Base-by-base conservation (phyloP, 2,113 vertebrate genomes). In the Carollia perspicillata region DNA sequence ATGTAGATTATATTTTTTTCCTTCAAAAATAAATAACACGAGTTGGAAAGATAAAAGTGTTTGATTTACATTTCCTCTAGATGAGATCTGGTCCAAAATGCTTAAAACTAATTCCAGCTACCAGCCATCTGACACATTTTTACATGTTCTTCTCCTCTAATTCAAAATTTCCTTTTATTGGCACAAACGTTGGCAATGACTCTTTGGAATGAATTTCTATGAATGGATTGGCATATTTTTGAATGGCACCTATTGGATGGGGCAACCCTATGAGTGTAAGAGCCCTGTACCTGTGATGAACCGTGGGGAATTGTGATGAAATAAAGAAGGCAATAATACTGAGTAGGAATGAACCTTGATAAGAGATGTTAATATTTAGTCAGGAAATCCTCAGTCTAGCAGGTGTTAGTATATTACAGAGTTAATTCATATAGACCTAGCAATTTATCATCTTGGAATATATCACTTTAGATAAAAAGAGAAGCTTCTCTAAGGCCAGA, bases 1-100 rank as follows among this genome's bases (percentile, higher is more conserved):
- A 33, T 35, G 20, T 68, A 95, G 42, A 97, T 95, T 51, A 40
- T 35, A 51, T 78, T 83, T 95, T 80, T 80, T 28, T 40, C 2
- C 13, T 83, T 12, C 49, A 93, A 94, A 96, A 94, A 89, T 94
- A 97, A 96, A 95, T 60, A 97, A 51, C 66, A 92, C n/a, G 95
- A 91, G 95, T 96, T 83, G 60, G 74, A 89, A 53, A 14, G 35
- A 94, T 95, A 88, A 68, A 95, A 90, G 49, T 74, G 40, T 94
- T 94, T 90, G 37, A 9, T 85, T 96, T 95, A 40, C 40, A 71
- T 94, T 94, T 81, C 51, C 23, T n/a, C 17, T 28, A 60, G 12
- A 53, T 88, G 40, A 65, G 60, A 93, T 96, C 33, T 95, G 72
- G 20, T 85, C 68, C 79, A 90, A 84, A 91, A 93, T 47, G 66